A percentile compares a stretch with the other conserved stretches of the same genome.
Evolutionary conservation across 2,888 invertebrate genomes (phyloP).

Genomic region (Macroteleia sp.): DNA sequence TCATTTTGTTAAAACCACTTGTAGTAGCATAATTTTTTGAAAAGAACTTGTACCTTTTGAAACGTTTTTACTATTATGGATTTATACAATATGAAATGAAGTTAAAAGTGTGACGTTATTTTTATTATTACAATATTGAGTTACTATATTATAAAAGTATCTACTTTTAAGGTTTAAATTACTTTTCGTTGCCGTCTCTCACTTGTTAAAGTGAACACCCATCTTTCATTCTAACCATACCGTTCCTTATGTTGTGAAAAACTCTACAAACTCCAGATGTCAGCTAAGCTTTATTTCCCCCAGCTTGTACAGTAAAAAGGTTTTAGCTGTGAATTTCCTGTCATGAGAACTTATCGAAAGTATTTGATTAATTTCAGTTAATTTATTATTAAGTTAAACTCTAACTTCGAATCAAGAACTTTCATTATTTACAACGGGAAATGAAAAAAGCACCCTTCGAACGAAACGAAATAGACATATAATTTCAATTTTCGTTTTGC

Average conservation of each 20-base stretch:
- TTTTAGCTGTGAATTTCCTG: conserved; percentile 34
- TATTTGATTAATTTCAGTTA: conserved; percentile 46
- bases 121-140: too few relatives aligned
- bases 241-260: conserved; percentile 56
- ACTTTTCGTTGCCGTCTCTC: conserved; percentile 5
- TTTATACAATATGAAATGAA: too few relatives aligned
- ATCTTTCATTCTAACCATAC: conserved; percentile 42
- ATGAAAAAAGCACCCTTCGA: conserved; percentile 1
- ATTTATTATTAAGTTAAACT: conserved; percentile 42
- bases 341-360: conserved; percentile 43
- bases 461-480: conserved; percentile 1
- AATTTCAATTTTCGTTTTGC: conserved; percentile 7
- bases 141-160: conserved; percentile 4
- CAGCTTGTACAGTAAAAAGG: conserved; percentile 51
- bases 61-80: too few relatives aligned
- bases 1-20: too few relatives aligned
- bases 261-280: conserved; percentile 57
- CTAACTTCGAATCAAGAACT: conserved; percentile 15
- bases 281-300: conserved; percentile 56
- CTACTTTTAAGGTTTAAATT: conserved; percentile 19
- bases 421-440: conserved; percentile 22
- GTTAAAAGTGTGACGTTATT: too few relatives aligned
- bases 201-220: conserved; percentile 34
- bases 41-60: too few relatives aligned
- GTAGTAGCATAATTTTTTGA: too few relatives aligned